Evolutionary conservation across 2,888 invertebrate species (phyloP).

Genomic region (Polylopha cassiicola): DNA sequence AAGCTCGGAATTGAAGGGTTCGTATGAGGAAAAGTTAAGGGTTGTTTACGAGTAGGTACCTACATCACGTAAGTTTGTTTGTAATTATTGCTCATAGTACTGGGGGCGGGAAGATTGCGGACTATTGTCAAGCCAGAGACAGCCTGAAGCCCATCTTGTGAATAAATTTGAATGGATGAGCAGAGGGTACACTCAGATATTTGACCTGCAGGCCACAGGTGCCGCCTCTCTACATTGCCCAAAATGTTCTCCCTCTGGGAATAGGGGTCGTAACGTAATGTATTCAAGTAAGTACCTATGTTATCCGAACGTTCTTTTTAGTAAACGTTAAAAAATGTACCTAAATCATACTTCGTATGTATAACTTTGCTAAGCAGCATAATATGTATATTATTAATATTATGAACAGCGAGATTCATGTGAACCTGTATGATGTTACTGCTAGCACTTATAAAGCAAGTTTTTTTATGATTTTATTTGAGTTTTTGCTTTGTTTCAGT

Average conservation of each 20-base stretch:
- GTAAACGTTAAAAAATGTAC: too few species aligned
- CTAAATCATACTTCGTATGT: too few species aligned
- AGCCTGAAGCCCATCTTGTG: constrained; percentile 41
- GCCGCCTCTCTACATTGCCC: constrained; percentile 36
- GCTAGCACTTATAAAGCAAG: too few species aligned
- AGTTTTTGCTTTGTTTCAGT: too few species aligned
- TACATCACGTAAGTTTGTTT: constrained; percentile 25
- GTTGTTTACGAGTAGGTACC: constrained; percentile 25
- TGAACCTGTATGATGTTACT: too few species aligned
- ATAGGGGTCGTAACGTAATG: neutral
- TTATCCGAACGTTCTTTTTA: too few species aligned
- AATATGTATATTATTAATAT: too few species aligned
- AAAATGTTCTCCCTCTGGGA: constrained; percentile 22
- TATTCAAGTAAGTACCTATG: neutral
- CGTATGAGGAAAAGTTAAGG: constrained; percentile 3
- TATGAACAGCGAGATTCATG: too few species aligned
- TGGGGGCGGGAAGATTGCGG: constrained; percentile 25
- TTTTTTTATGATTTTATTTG: too few species aligned
- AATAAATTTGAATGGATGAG: constrained; percentile 63
- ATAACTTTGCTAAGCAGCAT: too few species aligned
- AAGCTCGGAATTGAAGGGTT: neutral
- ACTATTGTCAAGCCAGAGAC: constrained; percentile 24
- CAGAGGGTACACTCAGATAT: constrained; percentile 43
- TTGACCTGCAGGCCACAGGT: constrained; percentile 52
- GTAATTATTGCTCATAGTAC: constrained; percentile 31